phyloP scores from a whole-genome alignment of 2,113 vertebrate species.

The Corydoras maculifer region DNA sequence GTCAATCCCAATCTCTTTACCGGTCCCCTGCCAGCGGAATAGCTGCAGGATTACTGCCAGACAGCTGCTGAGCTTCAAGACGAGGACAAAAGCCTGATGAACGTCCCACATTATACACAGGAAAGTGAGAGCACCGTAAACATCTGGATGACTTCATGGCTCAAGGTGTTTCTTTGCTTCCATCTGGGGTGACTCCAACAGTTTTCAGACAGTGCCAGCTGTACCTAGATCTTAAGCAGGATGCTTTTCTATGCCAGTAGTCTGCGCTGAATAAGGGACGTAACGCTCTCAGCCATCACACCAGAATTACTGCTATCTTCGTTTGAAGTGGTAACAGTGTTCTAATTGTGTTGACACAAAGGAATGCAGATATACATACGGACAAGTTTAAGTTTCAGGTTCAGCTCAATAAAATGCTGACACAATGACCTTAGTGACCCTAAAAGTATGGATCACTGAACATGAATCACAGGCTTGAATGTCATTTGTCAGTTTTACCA shows the following conservation, averaged over 20 bases:
- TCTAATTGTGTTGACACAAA: conserved; percentile 6
- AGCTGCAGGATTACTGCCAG: conserved; percentile 18
- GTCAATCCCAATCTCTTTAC: conserved; percentile 10
- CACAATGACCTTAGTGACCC: conserved; percentile 11
- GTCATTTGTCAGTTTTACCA: neutral
- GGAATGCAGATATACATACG: conserved; percentile 10
- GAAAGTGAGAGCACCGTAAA: conserved; percentile 5
- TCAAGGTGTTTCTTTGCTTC: neutral
- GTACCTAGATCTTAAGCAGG: neutral
- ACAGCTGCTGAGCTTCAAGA: conserved; percentile 4
- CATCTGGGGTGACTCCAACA: neutral
- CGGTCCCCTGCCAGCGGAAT: conserved; percentile 3
- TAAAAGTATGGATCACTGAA: conserved; percentile 1
- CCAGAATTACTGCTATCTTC: conserved; percentile 6
- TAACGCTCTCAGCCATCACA: conserved; percentile 1
- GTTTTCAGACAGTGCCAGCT: neutral
- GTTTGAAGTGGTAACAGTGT: conserved; percentile 23
- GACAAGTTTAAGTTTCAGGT: neutral
- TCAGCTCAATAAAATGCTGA: conserved; percentile 11
- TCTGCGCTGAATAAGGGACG: neutral
- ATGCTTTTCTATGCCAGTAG: neutral
- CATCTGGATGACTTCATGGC: conserved; percentile 11
- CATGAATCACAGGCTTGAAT: neutral
- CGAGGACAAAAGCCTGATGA: conserved; percentile 6
- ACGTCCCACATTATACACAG: neutral